Evolutionary conservation across 1,140 invertebrate genomes (phyloP), one percentile per base, ranked within the genome.

Genomic region (Rhyacophila brunnea): DNA sequence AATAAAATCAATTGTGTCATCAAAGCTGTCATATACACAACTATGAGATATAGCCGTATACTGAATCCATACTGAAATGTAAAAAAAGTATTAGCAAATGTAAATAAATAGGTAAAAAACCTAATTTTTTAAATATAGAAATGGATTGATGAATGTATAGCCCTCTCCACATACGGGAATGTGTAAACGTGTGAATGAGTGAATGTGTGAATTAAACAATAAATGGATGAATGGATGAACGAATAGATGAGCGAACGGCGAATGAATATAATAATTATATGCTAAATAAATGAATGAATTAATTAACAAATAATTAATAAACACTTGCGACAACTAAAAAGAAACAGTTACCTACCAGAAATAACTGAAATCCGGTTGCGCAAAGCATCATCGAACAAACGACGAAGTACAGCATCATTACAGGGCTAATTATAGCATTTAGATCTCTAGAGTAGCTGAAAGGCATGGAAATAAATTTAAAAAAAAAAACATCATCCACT

Each of bases 401-500:
- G 18, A 71, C 28, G 57, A 71, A 73, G 60, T 71, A 67, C 1
- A 67, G 15, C 32, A 73, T 70, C 70, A 73, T 71, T 6, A 67
- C 57, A 10, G 67, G 70, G 55, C 66, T 62, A 10, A 58, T 61
- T 9, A 71, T 60, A 11, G 34, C 35, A 62, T 69, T 63, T n/a
- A 71, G 44, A 19, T 52, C 53, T n/a, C 65, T 35, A 18, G 69
- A 40, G 45, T 63, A 68, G 44, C 70, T 71, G 49, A 15, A 67
- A 67, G 58, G 35, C 11, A 17, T 6, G 17, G 2, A 45, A 17
- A 11, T 45, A 5, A 14, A 13, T 40, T 40, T 4, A 5, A 13
- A n/a, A 35, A 35, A 35, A 6, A 7, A 35, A 6, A 35, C 34
- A n/a, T 6, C n/a, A 7, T 35, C 34, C 6, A 35, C n/a, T 35